phyloP scores from a whole-genome alignment of 2,797 vertebrate species.

The Trachurus trachurus region DNA sequence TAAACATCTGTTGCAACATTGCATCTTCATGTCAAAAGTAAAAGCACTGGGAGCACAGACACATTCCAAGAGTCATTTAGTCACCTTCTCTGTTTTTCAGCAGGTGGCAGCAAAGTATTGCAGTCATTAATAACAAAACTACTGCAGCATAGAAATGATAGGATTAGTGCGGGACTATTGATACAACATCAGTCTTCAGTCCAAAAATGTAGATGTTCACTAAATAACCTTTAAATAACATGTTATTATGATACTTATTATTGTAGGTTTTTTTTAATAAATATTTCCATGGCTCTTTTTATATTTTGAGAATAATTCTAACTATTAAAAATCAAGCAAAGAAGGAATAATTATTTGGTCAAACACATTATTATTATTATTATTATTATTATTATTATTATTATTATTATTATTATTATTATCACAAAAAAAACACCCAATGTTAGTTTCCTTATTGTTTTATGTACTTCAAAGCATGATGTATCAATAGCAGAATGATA shows the following conservation, averaged over 20 bases:
- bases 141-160: too few species aligned
- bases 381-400: background rate
- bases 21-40: too few species aligned
- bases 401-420: background rate
- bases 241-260: background rate
- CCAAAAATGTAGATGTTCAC: background rate
- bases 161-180: background rate
- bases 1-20: background rate
- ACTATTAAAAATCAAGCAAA: background rate
- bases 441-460: background rate
- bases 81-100: constrained; percentile 39
- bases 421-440: background rate
- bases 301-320: background rate
- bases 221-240: background rate
- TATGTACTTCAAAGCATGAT: background rate
- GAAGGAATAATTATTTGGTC: background rate
- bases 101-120: constrained; percentile 68
- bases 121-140: background rate
- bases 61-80: too few species aligned
- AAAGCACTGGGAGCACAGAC: background rate
- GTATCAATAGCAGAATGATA: background rate
- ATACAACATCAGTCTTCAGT: background rate
- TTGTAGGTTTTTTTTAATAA: background rate
- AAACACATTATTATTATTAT: background rate
- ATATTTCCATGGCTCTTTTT: background rate